phyloP scores from a whole-genome alignment of 2,888 invertebrate genomes.

The Mantis religiosa region DNA sequence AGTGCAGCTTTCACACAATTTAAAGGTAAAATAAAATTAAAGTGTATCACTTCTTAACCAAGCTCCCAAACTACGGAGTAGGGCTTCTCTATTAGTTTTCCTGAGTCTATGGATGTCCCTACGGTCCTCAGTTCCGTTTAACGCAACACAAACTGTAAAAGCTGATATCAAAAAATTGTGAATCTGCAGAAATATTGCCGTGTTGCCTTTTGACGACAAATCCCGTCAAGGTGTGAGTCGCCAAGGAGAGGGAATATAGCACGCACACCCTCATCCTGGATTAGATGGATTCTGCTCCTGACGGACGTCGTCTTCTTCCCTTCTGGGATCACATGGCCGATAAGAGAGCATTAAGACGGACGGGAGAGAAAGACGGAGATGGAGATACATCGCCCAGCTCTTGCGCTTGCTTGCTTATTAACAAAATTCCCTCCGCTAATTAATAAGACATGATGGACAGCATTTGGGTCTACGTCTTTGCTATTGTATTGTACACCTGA shows the following conservation, averaged over 20 bases:
- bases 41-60: no score
- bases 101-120: no score
- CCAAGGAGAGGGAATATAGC: neutral
- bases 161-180: no score
- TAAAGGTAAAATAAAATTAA: no score
- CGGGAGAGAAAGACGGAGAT: neutral
- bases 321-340: conserved; percentile 8
- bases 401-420: conserved; percentile 8
- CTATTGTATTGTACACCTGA: conserved; percentile 10
- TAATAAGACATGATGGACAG: conserved; percentile 18
- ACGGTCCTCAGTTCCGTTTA: no score
- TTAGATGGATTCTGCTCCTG: conserved; percentile 2
- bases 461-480: conserved; percentile 8
- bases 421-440: conserved; percentile 16
- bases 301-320: neutral
- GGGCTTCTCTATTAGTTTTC: no score
- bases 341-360: conserved; percentile 8
- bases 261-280: neutral
- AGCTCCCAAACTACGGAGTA: no score
- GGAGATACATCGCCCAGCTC: neutral
- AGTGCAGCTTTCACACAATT: no score
- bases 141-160: no score
- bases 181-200: no score
- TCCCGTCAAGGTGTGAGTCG: neutral
- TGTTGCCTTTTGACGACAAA: no score